Conservation (phyloP, 2,888 invertebrate species). For the Choristoneura rosaceana region DNA sequence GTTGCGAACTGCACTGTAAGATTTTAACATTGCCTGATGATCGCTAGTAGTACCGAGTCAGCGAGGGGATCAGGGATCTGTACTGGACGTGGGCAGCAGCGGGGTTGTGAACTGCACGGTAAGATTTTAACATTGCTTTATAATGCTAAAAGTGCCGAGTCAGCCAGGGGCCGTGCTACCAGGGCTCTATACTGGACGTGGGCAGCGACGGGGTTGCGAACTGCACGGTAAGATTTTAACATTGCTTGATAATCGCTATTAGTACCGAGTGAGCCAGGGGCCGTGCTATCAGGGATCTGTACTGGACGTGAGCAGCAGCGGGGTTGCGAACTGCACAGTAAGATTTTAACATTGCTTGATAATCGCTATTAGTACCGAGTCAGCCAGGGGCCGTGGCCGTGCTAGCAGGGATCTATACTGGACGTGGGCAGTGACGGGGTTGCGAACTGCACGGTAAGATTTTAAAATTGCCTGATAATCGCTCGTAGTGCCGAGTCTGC, state of each 20-base stretch:
- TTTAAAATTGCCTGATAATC: conserved; percentile 86
- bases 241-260: conserved; percentile 90
- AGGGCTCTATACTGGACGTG: conserved; percentile 88
- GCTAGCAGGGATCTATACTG: conserved; percentile 90
- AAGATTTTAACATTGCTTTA: conserved; percentile 50
- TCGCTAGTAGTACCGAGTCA: conserved; percentile 89
- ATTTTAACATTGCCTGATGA: conserved; percentile 85
- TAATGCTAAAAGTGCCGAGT: too few species aligned
- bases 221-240: conserved; percentile 82
- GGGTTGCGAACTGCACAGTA: conserved; percentile 88
- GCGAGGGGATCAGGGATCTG: conserved; percentile 90
- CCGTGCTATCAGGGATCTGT: conserved; percentile 90
- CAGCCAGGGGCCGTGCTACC: conserved; percentile 91
- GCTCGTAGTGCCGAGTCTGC: conserved; percentile 89
- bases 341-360: conserved; percentile 50
- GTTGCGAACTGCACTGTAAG: conserved; percentile 88
- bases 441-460: conserved; percentile 87
- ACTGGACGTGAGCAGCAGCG: conserved; percentile 85
- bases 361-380: too few species aligned
- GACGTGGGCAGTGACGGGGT: conserved; percentile 86
- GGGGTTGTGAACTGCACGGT: conserved; percentile 88
- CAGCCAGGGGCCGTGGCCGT: conserved; percentile 91
- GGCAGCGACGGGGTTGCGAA: conserved; percentile 87
- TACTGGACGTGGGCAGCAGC: conserved; percentile 86
- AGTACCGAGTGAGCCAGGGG: conserved; percentile 88